phyloP scores from a whole-genome alignment of 1,140 invertebrate species.

The Spodoptera frugiperda region DNA sequence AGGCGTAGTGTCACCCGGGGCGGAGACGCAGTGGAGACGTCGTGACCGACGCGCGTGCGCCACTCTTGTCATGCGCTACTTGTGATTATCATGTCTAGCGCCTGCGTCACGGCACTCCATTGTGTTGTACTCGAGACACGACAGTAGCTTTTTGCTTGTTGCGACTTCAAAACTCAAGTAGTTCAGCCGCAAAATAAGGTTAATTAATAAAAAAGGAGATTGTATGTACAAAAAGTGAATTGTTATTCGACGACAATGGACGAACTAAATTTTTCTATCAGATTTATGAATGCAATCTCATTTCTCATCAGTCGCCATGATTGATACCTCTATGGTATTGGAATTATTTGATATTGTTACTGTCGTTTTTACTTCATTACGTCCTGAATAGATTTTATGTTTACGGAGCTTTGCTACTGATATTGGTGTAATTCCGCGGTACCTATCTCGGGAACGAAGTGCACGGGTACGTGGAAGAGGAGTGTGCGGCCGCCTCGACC shows the following conservation, averaged over 20 bases:
- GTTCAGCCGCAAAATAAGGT: constrained; percentile 41
- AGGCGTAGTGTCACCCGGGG: constrained; percentile 65
- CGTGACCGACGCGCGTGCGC: constrained; percentile 79
- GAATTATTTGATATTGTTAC: background rate
- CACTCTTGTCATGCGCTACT: constrained; percentile 74
- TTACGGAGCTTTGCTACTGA: constrained; percentile 33
- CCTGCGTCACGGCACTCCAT: constrained; percentile 62
- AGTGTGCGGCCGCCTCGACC: constrained; percentile 75
- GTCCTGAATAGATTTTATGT: background rate
- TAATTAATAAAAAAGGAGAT: constrained; percentile 48
- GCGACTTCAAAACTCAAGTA: constrained; percentile 44
- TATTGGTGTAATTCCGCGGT: constrained; percentile 47
- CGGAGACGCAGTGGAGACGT: constrained; percentile 55
- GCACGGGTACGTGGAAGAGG: constrained; percentile 65
- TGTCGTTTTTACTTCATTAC: background rate
- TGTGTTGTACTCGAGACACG: constrained; percentile 43
- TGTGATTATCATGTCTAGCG: constrained; percentile 75
- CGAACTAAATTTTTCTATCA: constrained; percentile 20
- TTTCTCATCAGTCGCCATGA: constrained; percentile 20
- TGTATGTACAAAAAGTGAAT: constrained; percentile 39
- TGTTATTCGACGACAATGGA: constrained; percentile 31
- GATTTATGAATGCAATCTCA: constrained; percentile 1
- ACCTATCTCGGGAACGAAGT: constrained; percentile 58
- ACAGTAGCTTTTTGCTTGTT: constrained; percentile 48
- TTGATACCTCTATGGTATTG: constrained; percentile 18